These are phyloP conservation scores for Nomia melanderi DNA, from an alignment of 1,140 invertebrate species.

Conservation along the genomic window DNA sequence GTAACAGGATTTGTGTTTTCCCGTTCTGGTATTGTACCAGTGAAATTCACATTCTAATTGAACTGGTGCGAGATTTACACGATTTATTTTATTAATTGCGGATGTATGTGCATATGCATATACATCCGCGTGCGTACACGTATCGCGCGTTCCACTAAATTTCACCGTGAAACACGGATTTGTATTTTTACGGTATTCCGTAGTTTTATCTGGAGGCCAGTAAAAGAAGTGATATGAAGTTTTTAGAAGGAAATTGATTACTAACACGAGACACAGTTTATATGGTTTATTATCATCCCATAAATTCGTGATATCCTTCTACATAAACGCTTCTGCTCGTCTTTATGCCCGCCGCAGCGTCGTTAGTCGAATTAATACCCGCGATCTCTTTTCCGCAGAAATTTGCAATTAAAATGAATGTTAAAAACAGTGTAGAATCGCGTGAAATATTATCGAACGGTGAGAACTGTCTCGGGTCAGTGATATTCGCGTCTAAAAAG, in stretches of 20 bases:
- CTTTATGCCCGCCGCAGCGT: too few species aligned
- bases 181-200: too few species aligned
- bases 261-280: too few species aligned
- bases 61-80: neutral
- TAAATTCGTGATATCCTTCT: too few species aligned
- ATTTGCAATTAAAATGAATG: neutral
- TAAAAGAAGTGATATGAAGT: neutral
- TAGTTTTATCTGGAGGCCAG: too few species aligned
- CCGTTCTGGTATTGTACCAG: neutral
- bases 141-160: neutral
- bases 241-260: too few species aligned
- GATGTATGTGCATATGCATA: too few species aligned
- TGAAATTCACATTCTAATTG: neutral
- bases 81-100: conserved; percentile 7
- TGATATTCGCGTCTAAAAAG: conserved; percentile 3
- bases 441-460: neutral
- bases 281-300: too few species aligned
- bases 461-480: too few species aligned
- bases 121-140: neutral
- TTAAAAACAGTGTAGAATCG: neutral
- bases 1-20: conserved; percentile 12
- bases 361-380: too few species aligned
- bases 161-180: neutral
- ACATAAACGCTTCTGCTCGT: too few species aligned
- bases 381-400: too few species aligned